These are phyloP conservation scores for Desoria tigrina DNA, from an alignment of 2,888 invertebrate genomes.

Conservation along the genomic window DNA sequence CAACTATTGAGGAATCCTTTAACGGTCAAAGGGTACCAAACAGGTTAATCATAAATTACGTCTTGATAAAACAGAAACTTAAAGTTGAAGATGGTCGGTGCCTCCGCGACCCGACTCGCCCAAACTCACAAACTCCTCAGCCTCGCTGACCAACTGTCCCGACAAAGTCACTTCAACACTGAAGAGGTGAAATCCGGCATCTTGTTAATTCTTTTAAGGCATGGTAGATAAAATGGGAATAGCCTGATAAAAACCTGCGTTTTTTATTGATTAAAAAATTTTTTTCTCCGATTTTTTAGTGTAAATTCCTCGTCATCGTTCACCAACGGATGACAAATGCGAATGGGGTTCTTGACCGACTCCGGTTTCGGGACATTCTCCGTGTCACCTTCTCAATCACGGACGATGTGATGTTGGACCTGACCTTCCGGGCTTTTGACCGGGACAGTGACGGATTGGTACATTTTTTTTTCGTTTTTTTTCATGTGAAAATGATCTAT, in stretches of 20 bases:
- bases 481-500: too few species aligned
- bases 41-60: too few species aligned
- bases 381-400: conserved; percentile 42
- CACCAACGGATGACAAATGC: conserved; percentile 17
- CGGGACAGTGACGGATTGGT: conserved; percentile 40
- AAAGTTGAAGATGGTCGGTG: too few species aligned
- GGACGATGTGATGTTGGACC: conserved; percentile 47
- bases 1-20: background rate
- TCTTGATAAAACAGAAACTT: too few species aligned
- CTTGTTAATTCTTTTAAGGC: too few species aligned
- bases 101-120: too few species aligned
- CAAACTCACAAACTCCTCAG: conserved; percentile 34
- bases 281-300: conserved; percentile 5
- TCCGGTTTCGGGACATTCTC: conserved; percentile 44
- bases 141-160: conserved; percentile 31
- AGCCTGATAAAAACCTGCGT: too few species aligned
- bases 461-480: too few species aligned
- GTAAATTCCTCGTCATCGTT: conserved; percentile 21
- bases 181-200: conserved; percentile 42
- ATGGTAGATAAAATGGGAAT: too few species aligned
- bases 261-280: conserved; percentile 15
- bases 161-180: conserved; percentile 36
- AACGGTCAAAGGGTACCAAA: background rate
- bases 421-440: conserved; percentile 43
- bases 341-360: conserved; percentile 37